Evolutionary conservation across 92 coral and sea anemone genomes (phyloP).

Genomic region (Palythoa caribaeorum): DNA sequence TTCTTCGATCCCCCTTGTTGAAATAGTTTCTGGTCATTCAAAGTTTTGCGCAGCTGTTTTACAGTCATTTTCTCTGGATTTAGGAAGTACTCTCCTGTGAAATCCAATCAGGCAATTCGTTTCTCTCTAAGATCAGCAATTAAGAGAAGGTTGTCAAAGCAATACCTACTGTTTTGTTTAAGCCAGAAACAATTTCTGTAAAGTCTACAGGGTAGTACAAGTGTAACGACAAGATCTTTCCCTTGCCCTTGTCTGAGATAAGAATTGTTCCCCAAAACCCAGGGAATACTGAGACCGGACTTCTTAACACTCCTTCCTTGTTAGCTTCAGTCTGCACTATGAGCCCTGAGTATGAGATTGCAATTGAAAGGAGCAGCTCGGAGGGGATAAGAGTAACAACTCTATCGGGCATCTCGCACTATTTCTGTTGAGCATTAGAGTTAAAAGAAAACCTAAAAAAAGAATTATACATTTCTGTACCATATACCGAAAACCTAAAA

Average conservation of each 20-base stretch:
- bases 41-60: constrained; percentile 60
- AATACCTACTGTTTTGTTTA: constrained; percentile 55
- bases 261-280: constrained; percentile 44
- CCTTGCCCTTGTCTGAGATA: too few relatives aligned
- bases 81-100: constrained; percentile 63
- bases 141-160: constrained; percentile 49
- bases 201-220: constrained; percentile 68
- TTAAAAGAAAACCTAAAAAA: too few relatives aligned
- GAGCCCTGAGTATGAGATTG: not conserved
- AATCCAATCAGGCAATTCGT: constrained; percentile 57
- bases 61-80: constrained; percentile 70
- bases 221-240: constrained; percentile 53
- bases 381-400: too few relatives aligned
- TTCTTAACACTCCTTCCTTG: not conserved
- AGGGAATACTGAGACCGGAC: constrained; percentile 53
- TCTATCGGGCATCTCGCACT: too few relatives aligned
- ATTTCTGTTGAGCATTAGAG: too few relatives aligned
- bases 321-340: constrained; percentile 60
- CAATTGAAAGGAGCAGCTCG: too few relatives aligned
- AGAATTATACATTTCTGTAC: too few relatives aligned
- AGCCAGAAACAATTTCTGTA: constrained; percentile 53
- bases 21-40: constrained; percentile 57
- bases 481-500: too few relatives aligned
- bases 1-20: constrained; percentile 51
- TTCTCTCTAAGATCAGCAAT: constrained; percentile 12